Evolutionary conservation across 1,140 invertebrate genomes (phyloP), one percentile per base, ranked within the genome.

Genomic region (Marisa cornuarietis): DNA sequence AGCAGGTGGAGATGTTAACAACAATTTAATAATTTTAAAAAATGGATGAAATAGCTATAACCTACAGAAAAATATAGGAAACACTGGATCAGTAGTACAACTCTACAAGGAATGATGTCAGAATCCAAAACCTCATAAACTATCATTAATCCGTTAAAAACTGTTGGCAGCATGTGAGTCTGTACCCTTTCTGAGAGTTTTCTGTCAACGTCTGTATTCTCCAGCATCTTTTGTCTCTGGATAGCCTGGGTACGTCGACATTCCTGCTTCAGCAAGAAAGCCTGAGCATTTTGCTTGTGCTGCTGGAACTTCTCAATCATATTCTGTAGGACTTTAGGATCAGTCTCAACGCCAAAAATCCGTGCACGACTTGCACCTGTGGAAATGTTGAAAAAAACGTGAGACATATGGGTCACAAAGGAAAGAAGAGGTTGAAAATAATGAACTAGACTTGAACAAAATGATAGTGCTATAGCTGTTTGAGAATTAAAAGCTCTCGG

Each of bases 181-280:
- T 52, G 7, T 74, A 83, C 83, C 80, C 81, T 83, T 7, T 71
- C 62, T 24, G 79, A 79, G 42, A 82, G 78, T 22, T 79, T 65
- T 69, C 84, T 77, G 61, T 74, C 78, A 22, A 86, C 86, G 24
- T 85, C 84, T 24, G 90, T 77, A 72, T 86, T 88, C 75, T 87
- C 86, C 81, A 91, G 81, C 89, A 91, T 89, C 78, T 88, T 89
- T 76, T 87, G 79, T 66, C 86, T 84, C 82, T 85, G 86, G 61
- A 86, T 87, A 13, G 83, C 83, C 79, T 88, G 87, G 7, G 87
- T 83, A 13, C 88, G 78, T 80, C 89, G 86, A 76, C 87, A 90
- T 78, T 91, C 89, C 77, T 87, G 87, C 81, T 89, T 89, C 22
- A 91, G 83, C 13, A 89, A 79, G 13, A 88, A 52, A 71, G 85